A percentile compares a stretch with the other conserved stretches of the same genome.
Conservation (phyloP, 2,888 invertebrate genomes). For the Oligia fasciuncula region DNA sequence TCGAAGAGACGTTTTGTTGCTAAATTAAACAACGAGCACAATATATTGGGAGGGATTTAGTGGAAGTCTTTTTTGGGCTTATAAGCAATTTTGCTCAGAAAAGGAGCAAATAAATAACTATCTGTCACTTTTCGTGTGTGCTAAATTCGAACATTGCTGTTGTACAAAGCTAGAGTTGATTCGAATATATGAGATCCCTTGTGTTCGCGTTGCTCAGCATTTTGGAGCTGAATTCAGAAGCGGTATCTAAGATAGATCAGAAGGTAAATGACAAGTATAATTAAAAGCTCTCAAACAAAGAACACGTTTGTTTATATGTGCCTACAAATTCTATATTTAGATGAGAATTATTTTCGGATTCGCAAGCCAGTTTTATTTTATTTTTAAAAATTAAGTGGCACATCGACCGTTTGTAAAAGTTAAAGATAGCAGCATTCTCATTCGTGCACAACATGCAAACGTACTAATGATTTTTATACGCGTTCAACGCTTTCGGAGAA, state of each 20-base stretch:
- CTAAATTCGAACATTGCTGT: constrained; percentile 34
- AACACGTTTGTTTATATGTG: not conserved
- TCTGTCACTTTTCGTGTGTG: constrained; percentile 32
- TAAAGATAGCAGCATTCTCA: constrained; percentile 28
- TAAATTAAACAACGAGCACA: constrained; percentile 55
- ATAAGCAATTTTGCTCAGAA: constrained; percentile 48
- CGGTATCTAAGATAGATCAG: not conserved
- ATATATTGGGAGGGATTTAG: constrained; percentile 55
- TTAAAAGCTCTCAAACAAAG: not conserved
- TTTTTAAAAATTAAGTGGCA: constrained; percentile 32
- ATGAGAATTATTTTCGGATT: constrained; percentile 8
- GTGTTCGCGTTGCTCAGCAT: constrained; percentile 18
- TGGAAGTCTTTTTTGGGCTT: constrained; percentile 50
- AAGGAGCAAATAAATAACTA: constrained; percentile 43
- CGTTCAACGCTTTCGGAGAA: constrained; percentile 65
- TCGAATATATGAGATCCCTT: constrained; percentile 43
- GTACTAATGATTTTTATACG: constrained; percentile 61
- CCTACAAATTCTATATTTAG: constrained; percentile 7
- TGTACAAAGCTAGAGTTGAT: constrained; percentile 32
- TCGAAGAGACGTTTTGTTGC: constrained; percentile 51
- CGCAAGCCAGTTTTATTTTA: constrained; percentile 1
- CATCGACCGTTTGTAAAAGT: constrained; percentile 23
- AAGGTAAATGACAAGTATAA: not conserved
- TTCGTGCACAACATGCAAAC: constrained; percentile 48
- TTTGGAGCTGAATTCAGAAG: constrained; percentile 25